These are phyloP conservation scores for Sussaba pulchella DNA, from an alignment of 2,888 invertebrate genomes.

Conservation along the genomic window DNA sequence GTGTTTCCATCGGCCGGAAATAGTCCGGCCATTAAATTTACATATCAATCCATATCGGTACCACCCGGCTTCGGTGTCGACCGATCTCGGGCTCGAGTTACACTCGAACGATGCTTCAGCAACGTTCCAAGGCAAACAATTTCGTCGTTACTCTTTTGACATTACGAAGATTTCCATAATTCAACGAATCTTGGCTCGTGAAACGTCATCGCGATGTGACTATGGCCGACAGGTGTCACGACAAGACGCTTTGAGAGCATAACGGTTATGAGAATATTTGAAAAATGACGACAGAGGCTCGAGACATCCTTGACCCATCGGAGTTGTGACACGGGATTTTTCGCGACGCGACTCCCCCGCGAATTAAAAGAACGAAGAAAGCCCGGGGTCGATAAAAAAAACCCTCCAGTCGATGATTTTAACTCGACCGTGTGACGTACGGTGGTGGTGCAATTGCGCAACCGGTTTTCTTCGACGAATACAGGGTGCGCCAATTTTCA, in stretches of 20 bases:
- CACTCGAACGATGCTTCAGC: too few relatives aligned
- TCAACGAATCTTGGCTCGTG: conserved; percentile 26
- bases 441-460: not conserved
- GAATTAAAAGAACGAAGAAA: conserved; percentile 41
- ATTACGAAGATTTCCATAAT: conserved; percentile 52
- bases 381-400: not conserved
- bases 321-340: conserved; percentile 29
- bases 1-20: not conserved
- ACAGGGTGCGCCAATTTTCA: too few relatives aligned
- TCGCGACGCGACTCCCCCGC: conserved; percentile 28
- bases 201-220: not conserved
- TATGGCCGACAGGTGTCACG: conserved; percentile 27
- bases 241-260: not conserved
- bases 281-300: conserved; percentile 36
- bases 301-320: conserved; percentile 54
- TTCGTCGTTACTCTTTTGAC: conserved; percentile 36
- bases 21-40: not conserved
- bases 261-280: conserved; percentile 39
- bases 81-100: conserved; percentile 32
- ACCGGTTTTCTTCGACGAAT: not conserved
- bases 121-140: conserved; percentile 32
- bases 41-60: not conserved
- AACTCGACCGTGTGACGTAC: not conserved
- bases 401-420: conserved; percentile 2
- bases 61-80: conserved; percentile 15